These are phyloP conservation scores for Paraplagusia blochii DNA, from an alignment of 2,113 vertebrate genomes.

Conservation along the genomic window DNA sequence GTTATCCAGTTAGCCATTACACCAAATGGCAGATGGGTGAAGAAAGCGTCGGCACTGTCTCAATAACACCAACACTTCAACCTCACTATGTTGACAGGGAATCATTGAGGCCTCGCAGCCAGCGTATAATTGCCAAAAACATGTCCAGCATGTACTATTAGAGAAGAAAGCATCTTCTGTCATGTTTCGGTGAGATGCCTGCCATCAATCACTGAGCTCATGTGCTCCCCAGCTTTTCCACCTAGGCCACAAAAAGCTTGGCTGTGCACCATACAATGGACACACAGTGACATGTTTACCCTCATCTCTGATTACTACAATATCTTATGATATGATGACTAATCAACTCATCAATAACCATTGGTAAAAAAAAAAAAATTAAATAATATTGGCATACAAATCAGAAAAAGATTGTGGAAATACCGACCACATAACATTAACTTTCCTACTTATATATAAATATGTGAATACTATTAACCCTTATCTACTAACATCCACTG, in stretches of 20 bases:
- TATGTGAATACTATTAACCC: too few species aligned
- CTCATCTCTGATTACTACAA: too few species aligned
- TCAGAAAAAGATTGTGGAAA: too few species aligned
- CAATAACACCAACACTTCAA: not conserved
- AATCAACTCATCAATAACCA: too few species aligned
- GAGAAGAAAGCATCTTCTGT: not conserved
- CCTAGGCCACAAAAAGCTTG: not conserved
- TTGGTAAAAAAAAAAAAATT: too few species aligned
- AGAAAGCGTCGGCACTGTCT: not conserved
- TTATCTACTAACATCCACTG: too few species aligned
- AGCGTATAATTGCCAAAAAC: not conserved
- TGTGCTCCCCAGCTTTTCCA: not conserved
- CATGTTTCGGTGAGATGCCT: not conserved
- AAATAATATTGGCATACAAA: too few species aligned
- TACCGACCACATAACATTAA: too few species aligned
- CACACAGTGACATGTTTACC: not conserved
- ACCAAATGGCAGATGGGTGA: slow-evolving; percentile 6
- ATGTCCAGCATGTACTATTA: not conserved
- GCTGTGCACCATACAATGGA: not conserved
- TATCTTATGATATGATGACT: too few species aligned
- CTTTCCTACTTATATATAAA: too few species aligned
- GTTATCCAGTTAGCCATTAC: slow-evolving; percentile 1
- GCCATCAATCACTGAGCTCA: not conserved
- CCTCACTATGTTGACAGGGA: not conserved
- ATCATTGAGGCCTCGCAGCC: not conserved